These are phyloP conservation scores for Prenolepis imparis DNA, from an alignment of 2,888 invertebrate species.

Conservation along the genomic window DNA sequence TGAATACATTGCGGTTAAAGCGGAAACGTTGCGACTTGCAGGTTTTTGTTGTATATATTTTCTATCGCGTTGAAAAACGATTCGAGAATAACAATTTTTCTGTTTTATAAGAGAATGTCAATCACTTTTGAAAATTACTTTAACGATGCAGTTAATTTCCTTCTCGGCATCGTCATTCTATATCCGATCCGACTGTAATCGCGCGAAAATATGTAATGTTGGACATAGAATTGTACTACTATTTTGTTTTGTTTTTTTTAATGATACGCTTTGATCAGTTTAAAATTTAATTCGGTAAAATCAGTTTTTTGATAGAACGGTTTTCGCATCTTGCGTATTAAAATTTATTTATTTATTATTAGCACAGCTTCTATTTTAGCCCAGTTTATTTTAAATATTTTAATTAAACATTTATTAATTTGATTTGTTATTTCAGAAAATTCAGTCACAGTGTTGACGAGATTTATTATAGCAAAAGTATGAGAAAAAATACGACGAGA, in stretches of 20 bases:
- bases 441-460: not conserved
- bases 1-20: not conserved
- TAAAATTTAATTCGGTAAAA: not conserved
- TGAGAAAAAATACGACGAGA: not conserved
- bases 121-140: not conserved
- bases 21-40: not conserved
- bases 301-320: not conserved
- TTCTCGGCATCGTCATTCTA: not conserved
- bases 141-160: not conserved
- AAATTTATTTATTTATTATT: not conserved
- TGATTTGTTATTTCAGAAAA: not conserved
- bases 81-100: not conserved
- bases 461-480: not conserved
- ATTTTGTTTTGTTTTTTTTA: not conserved
- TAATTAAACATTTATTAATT: not conserved
- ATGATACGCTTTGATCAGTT: not conserved
- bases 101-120: not conserved
- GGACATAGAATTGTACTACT: not conserved
- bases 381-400: not conserved
- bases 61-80: not conserved
- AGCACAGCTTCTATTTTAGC: not conserved
- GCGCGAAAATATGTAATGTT: not conserved
- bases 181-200: not conserved
- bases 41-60: not conserved
- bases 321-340: not conserved